Conservation (phyloP, 1,140 invertebrate genomes). For the Camponotus pennsylvanicus region DNA sequence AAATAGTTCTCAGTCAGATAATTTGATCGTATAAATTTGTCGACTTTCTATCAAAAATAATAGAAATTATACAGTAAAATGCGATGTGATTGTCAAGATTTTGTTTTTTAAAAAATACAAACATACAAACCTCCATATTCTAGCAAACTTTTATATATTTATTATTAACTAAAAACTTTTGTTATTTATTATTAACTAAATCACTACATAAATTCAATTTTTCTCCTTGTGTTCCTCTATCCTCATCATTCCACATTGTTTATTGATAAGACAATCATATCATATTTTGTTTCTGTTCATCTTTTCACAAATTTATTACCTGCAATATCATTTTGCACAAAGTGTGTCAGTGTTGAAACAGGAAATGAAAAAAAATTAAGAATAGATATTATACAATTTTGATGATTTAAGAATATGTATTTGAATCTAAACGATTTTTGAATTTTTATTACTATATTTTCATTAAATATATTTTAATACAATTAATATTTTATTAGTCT, state of each 20-base stretch:
- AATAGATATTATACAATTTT: neutral
- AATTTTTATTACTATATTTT: neutral
- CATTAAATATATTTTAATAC: neutral
- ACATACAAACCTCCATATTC: neutral
- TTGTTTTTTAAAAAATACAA: slow-evolving; percentile 1
- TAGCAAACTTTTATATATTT: neutral
- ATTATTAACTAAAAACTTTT: neutral
- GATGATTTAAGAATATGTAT: neutral
- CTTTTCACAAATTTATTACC: no score
- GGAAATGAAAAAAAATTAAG: neutral
- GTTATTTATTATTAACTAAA: no score
- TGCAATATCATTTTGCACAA: neutral
- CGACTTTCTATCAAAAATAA: neutral
- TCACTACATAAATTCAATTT: no score
- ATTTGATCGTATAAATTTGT: neutral
- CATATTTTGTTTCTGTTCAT: no score
- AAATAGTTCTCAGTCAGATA: neutral
- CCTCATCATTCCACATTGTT: no score
- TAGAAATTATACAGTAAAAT: neutral
- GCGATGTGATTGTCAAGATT: neutral
- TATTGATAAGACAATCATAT: no score
- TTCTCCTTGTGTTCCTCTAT: no score
- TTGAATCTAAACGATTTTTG: neutral
- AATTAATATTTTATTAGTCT: neutral
- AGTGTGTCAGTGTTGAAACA: no score